Percentiles rank a stretch among this genome's conserved stretches.
Conservation (phyloP, 2,113 vertebrate species). For the Grammomys surdaster region DNA sequence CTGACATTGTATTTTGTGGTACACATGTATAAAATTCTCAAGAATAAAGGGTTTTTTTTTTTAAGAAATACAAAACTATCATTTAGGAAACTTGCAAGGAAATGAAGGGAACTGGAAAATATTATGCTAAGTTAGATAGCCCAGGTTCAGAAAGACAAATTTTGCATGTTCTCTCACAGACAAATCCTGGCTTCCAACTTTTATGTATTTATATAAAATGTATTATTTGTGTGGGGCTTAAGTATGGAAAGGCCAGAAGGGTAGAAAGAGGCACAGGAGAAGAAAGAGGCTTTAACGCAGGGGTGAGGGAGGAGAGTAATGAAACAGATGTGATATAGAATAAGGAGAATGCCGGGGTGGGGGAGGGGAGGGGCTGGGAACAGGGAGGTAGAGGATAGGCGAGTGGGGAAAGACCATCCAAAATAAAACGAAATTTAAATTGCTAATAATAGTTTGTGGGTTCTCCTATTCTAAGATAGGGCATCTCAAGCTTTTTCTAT, state of each 20-base stretch:
- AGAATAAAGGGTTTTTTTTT: neutral
- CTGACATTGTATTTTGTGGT: neutral
- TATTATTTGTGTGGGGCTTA: neutral
- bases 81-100: neutral
- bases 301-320: too few species aligned
- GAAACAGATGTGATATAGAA: neutral
- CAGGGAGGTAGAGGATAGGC: neutral
- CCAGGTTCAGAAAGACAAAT: neutral
- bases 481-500: neutral
- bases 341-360: neutral
- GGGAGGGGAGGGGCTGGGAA: neutral
- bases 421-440: conserved; percentile 38
- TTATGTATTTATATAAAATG: neutral
- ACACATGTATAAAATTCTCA: neutral
- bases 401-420: neutral
- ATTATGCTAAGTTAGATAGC: neutral
- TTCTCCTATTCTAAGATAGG: neutral
- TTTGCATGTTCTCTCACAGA: neutral
- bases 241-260: neutral
- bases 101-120: neutral
- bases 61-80: neutral
- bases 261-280: neutral
- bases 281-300: neutral
- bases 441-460: neutral
- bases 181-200: neutral